These are phyloP conservation scores for Odocoileus virginianus DNA, from an alignment of 2,113 vertebrate species.

Conservation along the genomic window DNA sequence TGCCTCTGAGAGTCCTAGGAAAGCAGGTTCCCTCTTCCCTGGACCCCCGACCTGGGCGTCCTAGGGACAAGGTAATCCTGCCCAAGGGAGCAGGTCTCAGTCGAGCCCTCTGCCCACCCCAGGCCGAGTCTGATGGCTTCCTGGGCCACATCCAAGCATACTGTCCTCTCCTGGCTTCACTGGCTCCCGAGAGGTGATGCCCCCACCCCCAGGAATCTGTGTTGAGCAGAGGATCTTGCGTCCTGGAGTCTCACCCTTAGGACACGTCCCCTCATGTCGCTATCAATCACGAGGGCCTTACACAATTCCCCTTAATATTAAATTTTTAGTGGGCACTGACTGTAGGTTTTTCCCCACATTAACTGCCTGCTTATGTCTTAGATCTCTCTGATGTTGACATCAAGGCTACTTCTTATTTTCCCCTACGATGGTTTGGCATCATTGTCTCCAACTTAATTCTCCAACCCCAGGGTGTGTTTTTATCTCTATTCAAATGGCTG, in stretches of 20 bases:
- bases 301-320: conserved; percentile 16
- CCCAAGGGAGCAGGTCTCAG: background rate
- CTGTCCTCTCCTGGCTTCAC: background rate
- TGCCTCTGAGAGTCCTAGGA: background rate
- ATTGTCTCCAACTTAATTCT: conserved; percentile 13
- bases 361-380: background rate
- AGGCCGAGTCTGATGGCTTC: fast-evolving
- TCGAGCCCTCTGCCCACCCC: fast-evolving
- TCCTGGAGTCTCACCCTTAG: background rate
- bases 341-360: background rate
- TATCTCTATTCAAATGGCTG: background rate
- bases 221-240: background rate
- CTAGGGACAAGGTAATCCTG: background rate
- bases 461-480: background rate
- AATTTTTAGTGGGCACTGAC: conserved; percentile 29
- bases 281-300: background rate
- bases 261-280: background rate
- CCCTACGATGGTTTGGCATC: background rate
- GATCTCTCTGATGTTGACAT: background rate
- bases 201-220: background rate
- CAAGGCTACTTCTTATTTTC: background rate
- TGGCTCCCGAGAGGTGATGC: background rate
- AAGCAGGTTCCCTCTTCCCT: background rate
- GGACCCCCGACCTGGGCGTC: background rate
- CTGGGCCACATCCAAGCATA: fast-evolving